Evolutionary conservation across 2,888 invertebrate genomes (phyloP), one percentile per base, ranked within the genome.

Genomic region (Eubasilissa splendida): DNA sequence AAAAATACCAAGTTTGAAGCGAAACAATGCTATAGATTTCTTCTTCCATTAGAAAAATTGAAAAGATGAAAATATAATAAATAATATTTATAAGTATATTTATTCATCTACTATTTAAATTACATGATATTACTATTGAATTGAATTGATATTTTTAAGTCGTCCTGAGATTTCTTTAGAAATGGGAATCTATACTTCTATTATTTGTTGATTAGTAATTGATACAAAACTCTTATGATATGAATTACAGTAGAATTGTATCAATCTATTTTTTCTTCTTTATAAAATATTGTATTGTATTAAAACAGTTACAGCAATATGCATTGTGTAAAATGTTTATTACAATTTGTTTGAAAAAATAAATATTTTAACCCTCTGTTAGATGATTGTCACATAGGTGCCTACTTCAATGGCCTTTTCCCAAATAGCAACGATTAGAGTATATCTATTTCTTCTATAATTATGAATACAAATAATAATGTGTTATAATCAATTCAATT

Each of bases 21-120:
- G 56, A 73, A 73, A n/a, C 11, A n/a, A 50, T 50, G 68, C 71
- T 50, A 33, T 73, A 73, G 71, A 56, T 56, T n/a, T 56, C 56
- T 73, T 73, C 71, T 73, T 73, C 71, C 71, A 73, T 73, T 73
- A 73, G 71, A 56, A 56, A 73, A 73, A 70, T 22, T 63, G 63
- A 63, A 52, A 70, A 53, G 68, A 68, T 42, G 42, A 42, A 42
- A 42, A 42, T 42, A 42, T 42, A 42, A 42, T 68, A 14, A 70
- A 70, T 70, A 52, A 70, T 60, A n/a, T 60, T 60, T 60, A 10
- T 22, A 22, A 4, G 7, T 22, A n/a, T 63, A 63, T 33, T 42
- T 7, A 42, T 42, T 7, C 7, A 42, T 5, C 4, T 42, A 42
- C 42, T 42, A 42, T 42, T 42, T 42, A n/a, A 58, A 58, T 4